Evolutionary conservation across 2,888 invertebrate species (phyloP).

Genomic region (Baccha elongata): DNA sequence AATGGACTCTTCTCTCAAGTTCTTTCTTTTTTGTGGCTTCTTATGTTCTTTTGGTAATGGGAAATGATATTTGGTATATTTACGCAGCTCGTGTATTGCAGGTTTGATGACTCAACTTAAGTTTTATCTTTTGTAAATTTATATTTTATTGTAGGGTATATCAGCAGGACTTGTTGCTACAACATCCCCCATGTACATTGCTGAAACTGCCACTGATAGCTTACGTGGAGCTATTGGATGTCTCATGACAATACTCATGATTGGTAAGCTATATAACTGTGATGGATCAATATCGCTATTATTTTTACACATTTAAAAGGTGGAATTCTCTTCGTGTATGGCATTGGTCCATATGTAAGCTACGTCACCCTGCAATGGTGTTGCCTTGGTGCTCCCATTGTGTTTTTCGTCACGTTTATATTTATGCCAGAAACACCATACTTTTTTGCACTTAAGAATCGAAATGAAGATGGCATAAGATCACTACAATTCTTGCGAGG

Average conservation of each 20-base stretch:
- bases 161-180: slow-evolving; percentile 87
- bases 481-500: slow-evolving; percentile 87
- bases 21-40: slow-evolving; percentile 87
- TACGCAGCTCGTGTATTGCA: slow-evolving; percentile 81
- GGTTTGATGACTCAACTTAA: slow-evolving; percentile 41
- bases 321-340: slow-evolving; percentile 88
- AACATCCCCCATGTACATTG: slow-evolving; percentile 92
- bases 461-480: slow-evolving; percentile 84
- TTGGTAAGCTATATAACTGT: slow-evolving; percentile 76
- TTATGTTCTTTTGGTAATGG: slow-evolving; percentile 86
- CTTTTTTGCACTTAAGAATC: slow-evolving; percentile 85
- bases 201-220: slow-evolving; percentile 91
- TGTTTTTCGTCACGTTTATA: slow-evolving; percentile 85
- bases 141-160: slow-evolving; percentile 82
- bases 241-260: slow-evolving; percentile 89
- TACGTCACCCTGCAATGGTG: slow-evolving; percentile 87
- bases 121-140: not conserved
- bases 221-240: slow-evolving; percentile 92
- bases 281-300: not conserved
- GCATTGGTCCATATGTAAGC: slow-evolving; percentile 87
- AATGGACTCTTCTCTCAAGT: slow-evolving; percentile 86
- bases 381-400: slow-evolving; percentile 85
- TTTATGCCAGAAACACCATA: slow-evolving; percentile 93
- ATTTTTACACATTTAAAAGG: slow-evolving; percentile 71
- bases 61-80: slow-evolving; percentile 85